Base-by-base conservation (phyloP, 2,113 vertebrate species). In the Muscicapa adusta region DNA sequence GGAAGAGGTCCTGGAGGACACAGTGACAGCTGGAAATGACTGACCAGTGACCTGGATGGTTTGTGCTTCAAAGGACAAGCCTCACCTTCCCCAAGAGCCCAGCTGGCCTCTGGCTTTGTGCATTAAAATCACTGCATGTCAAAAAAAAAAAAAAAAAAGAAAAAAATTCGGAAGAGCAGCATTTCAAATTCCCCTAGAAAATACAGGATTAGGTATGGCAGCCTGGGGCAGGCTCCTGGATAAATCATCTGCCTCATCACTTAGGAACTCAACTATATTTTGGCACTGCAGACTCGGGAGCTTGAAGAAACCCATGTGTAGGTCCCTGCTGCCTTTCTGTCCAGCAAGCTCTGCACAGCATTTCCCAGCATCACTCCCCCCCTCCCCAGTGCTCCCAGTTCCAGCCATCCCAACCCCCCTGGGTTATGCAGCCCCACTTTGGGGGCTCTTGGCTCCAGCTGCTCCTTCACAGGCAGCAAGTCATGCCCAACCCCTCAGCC, bases 41-140 rank as follows among this genome's bases (percentile, higher is more conserved):
- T 5, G 53, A 74, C 61, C 38, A 62, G 38, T 12, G 28, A 85
- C 61, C 40, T 8, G n/a, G 22, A 22, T 51, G 70, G 53, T 91
- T 95, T 97, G 96, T 96, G 88, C 94, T 96, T 94, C 87, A 80
- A 92, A 92, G 94, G 87, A 77, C 91, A 87, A 95, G 93, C 81
- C 81, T 56, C 42, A 28, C 42, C 85, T 43, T 47, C 51, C 81
- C 79, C 28, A 2, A 60, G 31, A 66, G 36, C 68, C 81, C 89
- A 85, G 91, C 86, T 12, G 57, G 82, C 56, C 74, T 71, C 88
- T 70, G 88, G 42, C 43, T 78, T 85, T 73, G 89, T 70, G 87
- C 73, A 74, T 63, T 33, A 73, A 77, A 89, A 85, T 71, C 85
- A 73, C 67, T 54, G 81, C 76, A 93, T 43, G 76, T 85, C 76